A percentile compares a stretch with the other conserved stretches of the same genome.
These are phyloP conservation scores for Melinaea marsaeus DNA, from an alignment of 2,888 invertebrate species.

Conservation along the genomic window DNA sequence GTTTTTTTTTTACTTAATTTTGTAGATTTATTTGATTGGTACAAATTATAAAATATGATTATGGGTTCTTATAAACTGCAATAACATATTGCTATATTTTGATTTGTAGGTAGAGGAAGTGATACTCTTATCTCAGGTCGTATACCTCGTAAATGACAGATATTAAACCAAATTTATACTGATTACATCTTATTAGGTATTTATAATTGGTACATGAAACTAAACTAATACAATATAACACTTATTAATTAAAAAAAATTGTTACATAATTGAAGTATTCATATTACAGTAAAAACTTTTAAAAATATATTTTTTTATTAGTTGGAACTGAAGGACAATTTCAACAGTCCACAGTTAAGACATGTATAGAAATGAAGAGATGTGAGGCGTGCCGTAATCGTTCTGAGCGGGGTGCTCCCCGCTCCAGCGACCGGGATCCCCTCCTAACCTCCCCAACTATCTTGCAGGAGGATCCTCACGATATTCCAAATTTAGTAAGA, in stretches of 20 bases:
- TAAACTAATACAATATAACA: too few species aligned
- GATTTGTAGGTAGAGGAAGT: too few species aligned
- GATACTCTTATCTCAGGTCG: neutral
- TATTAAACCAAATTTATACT: slow-evolving; percentile 53
- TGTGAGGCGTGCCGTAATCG: slow-evolving; percentile 63
- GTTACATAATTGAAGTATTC: too few species aligned
- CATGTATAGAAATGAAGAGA: slow-evolving; percentile 75
- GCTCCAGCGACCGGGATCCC: slow-evolving; percentile 54
- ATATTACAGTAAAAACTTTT: neutral
- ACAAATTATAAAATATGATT: neutral
- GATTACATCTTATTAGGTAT: slow-evolving; percentile 20
- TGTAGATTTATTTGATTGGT: slow-evolving; percentile 14
- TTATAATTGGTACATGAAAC: too few species aligned
- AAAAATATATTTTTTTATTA: slow-evolving; percentile 23
- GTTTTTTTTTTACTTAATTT: slow-evolving; percentile 19
- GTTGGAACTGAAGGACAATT: slow-evolving; percentile 51
- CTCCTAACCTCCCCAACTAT: slow-evolving; percentile 59
- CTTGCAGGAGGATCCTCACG: slow-evolving; percentile 60
- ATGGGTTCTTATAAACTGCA: neutral
- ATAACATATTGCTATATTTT: neutral
- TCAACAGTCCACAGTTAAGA: slow-evolving; percentile 65
- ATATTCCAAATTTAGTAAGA: slow-evolving; percentile 66
- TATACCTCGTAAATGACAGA: slow-evolving; percentile 45
- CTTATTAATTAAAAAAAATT: too few species aligned
- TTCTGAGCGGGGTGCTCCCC: slow-evolving; percentile 54